Evolutionary conservation across 2,888 invertebrate genomes (phyloP).

Genomic region (Parnassius glacialis): DNA sequence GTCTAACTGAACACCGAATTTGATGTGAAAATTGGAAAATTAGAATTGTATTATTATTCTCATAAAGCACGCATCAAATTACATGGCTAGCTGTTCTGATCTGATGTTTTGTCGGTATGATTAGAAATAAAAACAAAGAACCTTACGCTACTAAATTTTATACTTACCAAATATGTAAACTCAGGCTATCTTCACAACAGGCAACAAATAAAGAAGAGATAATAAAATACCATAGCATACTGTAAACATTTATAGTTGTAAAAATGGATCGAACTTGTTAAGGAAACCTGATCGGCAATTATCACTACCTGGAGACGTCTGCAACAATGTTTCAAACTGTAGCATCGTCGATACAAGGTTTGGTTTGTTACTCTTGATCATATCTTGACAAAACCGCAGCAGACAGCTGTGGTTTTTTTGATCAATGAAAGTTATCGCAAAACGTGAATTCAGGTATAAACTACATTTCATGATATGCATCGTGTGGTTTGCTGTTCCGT

Average conservation of each 20-base stretch:
- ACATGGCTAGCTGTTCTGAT: too few species aligned
- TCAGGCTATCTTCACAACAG: slow-evolving; percentile 8
- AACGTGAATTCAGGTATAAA: slow-evolving; percentile 6
- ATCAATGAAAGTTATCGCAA: slow-evolving; percentile 9
- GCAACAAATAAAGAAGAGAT: slow-evolving; percentile 15
- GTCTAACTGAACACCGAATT: too few species aligned
- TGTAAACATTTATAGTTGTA: not conserved
- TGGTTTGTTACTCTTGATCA: slow-evolving; percentile 7
- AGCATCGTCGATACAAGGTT: slow-evolving; percentile 9
- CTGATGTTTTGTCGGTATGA: too few species aligned
- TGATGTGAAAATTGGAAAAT: too few species aligned
- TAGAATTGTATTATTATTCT: too few species aligned
- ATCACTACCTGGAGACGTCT: slow-evolving; percentile 1
- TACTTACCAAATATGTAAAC: not conserved
- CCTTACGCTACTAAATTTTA: too few species aligned
- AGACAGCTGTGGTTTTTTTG: slow-evolving; percentile 19
- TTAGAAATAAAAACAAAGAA: too few species aligned
- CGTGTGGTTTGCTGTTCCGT: slow-evolving; percentile 10
- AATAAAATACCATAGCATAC: slow-evolving; percentile 3
- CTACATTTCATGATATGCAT: not conserved
- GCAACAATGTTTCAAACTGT: slow-evolving; percentile 11
- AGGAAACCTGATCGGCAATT: slow-evolving; percentile 4
- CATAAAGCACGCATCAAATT: too few species aligned
- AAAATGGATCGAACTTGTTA: slow-evolving; percentile 1
- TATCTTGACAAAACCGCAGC: slow-evolving; percentile 7